Evolutionary conservation across 2,888 invertebrate species (phyloP), one percentile per base, ranked within the genome.

Genomic region (Stenodema calcarata): DNA sequence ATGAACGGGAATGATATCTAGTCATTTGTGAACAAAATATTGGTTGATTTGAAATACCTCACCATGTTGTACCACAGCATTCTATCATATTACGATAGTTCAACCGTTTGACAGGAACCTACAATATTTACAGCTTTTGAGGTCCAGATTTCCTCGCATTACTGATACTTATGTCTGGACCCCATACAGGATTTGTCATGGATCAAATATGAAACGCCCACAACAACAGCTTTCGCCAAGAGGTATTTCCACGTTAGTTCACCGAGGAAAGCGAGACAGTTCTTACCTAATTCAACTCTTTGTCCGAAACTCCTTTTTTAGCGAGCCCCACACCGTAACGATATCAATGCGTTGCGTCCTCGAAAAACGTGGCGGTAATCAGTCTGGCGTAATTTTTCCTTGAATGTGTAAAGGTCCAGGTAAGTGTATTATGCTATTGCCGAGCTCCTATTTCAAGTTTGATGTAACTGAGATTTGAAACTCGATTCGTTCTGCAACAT

Each of bases 261-360:
- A 73, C 18, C 14, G 73, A 23, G 30, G 73, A 73, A 73, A 73
- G 73, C 35, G 35, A 35, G 41, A 73, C 73, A 30, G 35, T 41
- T 73, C 73, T 73, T 73, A 73, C 41, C 73, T 73, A 73, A 73
- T 73, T n/a, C 69, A 3, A 69, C 69, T 69, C 73, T 73, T 73
- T 73, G 73, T 73, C 73, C 73, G 73, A 30, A 73, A 73, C 73
- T 73, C 73, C 73, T 41, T 62, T 23, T 23, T 62, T 23, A 23
- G 23, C 62, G 27, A 35, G 35, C 35, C 35, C 35, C 35, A 18
- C 30, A 41, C 73, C 73, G 73, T 73, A 35, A 30, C 73, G 41
- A 35, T 41, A 41, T 73, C 73, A 35, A 18, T 18, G 41, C n/a
- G 70, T 70, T 23, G 18, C 70, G 70, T 54, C 54, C 54, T 30